A percentile compares a stretch with the other conserved stretches of the same genome.
Conservation (phyloP, 2,888 invertebrate genomes). For the Leucoma salicis region DNA sequence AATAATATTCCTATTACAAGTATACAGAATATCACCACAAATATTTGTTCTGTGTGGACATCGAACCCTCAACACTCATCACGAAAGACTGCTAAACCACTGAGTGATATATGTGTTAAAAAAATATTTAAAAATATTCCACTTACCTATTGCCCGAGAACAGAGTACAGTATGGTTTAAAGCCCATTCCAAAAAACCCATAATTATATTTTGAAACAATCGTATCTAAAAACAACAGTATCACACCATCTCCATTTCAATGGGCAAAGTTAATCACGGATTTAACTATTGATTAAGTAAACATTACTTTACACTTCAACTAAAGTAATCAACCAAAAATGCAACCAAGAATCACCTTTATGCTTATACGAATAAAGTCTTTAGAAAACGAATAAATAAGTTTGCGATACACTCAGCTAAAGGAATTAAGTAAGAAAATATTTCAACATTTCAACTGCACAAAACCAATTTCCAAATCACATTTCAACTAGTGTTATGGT, state of each 20-base stretch:
- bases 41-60: too few relatives aligned
- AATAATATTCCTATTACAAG: too few relatives aligned
- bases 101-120: too few relatives aligned
- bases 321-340: constrained; percentile 9
- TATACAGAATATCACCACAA: too few relatives aligned
- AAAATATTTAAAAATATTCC: too few relatives aligned
- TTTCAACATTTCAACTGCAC: constrained; percentile 35
- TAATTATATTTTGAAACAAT: constrained; percentile 39
- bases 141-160: too few relatives aligned
- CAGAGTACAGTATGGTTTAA: too few relatives aligned
- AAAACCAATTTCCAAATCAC: constrained; percentile 12
- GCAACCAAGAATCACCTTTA: constrained; percentile 26
- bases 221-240: constrained; percentile 35
- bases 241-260: constrained; percentile 34
- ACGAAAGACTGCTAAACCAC: too few relatives aligned
- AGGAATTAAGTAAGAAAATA: constrained; percentile 39
- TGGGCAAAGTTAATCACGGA: constrained; percentile 49
- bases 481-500: background rate
- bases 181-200: constrained; percentile 3
- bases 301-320: constrained; percentile 33
- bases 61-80: too few relatives aligned
- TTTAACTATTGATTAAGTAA: constrained; percentile 45
- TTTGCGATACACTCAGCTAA: constrained; percentile 15
- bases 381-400: constrained; percentile 9
- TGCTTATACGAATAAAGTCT: constrained; percentile 13